Evolutionary conservation across 2,888 invertebrate genomes (phyloP).

Genomic region (Scaptomyza caliginosa): DNA sequence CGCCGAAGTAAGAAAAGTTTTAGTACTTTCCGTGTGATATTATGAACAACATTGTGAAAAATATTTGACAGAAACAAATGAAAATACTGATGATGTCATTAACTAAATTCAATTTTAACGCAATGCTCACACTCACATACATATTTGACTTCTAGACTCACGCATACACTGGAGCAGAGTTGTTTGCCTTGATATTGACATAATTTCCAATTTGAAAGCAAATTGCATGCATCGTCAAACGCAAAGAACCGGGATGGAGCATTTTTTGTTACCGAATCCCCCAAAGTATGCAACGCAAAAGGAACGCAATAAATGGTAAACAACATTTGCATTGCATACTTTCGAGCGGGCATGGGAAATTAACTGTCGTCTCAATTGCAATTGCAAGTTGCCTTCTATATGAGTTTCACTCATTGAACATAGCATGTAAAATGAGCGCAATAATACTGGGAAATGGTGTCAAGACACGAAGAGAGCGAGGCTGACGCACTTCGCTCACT

Average conservation of each 20-base stretch:
- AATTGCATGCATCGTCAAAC: constrained; percentile 47
- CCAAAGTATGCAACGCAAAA: constrained; percentile 34
- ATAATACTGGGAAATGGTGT: constrained; percentile 63
- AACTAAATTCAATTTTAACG: constrained; percentile 63
- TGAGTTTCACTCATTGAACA: constrained; percentile 11
- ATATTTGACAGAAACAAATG: constrained; percentile 64
- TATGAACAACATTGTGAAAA: constrained; percentile 16
- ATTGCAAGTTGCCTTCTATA: background rate
- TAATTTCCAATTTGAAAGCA: constrained; percentile 62
- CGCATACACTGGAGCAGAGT: constrained; percentile 4
- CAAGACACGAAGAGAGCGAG: background rate
- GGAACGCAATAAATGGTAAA: constrained; percentile 4
- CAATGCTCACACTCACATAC: constrained; percentile 24
- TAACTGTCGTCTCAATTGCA: constrained; percentile 13
- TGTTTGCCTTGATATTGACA: constrained; percentile 30
- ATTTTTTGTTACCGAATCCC: constrained; percentile 3
- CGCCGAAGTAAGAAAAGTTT: constrained; percentile 11
- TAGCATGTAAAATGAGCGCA: constrained; percentile 20
- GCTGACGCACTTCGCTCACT: constrained; percentile 17
- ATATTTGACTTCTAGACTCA: constrained; percentile 1
- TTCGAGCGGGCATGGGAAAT: constrained; percentile 20
- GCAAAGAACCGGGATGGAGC: background rate
- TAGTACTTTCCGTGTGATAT: constrained; percentile 2
- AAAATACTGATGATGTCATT: constrained; percentile 69
- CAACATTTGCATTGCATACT: constrained; percentile 24